These are phyloP conservation scores for Drosophila macrospina DNA, from an alignment of 2,888 invertebrate genomes.

Conservation along the genomic window DNA sequence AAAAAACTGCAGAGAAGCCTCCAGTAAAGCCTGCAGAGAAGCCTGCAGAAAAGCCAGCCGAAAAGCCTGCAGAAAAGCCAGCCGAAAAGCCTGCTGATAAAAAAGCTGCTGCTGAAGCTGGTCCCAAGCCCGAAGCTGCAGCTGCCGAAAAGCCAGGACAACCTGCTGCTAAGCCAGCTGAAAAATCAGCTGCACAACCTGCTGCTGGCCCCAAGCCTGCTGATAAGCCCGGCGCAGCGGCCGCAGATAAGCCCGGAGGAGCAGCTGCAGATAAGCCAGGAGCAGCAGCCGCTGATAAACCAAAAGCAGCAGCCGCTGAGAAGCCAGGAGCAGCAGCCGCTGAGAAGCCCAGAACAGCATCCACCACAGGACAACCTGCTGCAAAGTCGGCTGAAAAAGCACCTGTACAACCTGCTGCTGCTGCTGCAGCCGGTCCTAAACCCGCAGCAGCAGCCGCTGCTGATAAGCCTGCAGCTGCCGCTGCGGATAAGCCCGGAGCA, in stretches of 20 bases:
- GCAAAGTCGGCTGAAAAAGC: conserved; percentile 3
- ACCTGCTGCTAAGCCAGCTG: neutral
- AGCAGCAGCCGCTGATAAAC: no score
- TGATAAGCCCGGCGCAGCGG: neutral
- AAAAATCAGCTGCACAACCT: conserved; percentile 3
- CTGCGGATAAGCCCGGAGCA: conserved; percentile 1
- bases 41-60: neutral
- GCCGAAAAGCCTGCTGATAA: neutral
- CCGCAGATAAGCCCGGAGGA: neutral
- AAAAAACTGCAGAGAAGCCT: neutral
- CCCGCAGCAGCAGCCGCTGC: neutral
- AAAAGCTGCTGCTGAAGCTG: neutral
- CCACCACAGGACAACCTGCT: conserved; percentile 7
- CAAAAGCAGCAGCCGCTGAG: no score
- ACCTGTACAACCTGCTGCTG: conserved; percentile 1
- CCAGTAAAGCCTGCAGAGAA: conserved; percentile 1
- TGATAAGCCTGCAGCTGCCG: neutral
- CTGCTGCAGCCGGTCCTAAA: neutral
- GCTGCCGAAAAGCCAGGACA: no score
- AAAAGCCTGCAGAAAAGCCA: neutral
- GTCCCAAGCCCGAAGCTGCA: no score
- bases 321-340: neutral
- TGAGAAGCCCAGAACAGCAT: neutral
- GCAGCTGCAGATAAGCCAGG: neutral
- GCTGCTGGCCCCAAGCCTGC: neutral